A percentile compares a stretch with the other conserved stretches of the same genome.
Conservation (phyloP, 2,888 invertebrate species). For the Trypoxylon attenuatum region DNA sequence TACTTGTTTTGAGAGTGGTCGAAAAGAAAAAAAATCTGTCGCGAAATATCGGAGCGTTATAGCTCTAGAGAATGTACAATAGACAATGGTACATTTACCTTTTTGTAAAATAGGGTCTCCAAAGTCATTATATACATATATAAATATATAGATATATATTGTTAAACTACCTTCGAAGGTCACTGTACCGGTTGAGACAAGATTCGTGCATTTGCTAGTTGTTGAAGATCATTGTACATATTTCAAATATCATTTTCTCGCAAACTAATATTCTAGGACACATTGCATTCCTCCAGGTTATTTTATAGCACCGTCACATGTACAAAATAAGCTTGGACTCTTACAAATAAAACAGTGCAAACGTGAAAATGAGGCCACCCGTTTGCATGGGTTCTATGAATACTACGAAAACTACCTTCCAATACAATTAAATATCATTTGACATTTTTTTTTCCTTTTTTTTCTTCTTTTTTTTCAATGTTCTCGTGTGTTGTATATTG, state of each 20-base stretch:
- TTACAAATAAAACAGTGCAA: slow-evolving; percentile 38
- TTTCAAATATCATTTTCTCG: slow-evolving; percentile 22
- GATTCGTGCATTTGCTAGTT: slow-evolving; percentile 28
- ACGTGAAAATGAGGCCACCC: slow-evolving; percentile 13
- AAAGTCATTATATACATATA: slow-evolving; percentile 16
- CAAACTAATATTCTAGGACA: slow-evolving; percentile 36
- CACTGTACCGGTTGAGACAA: slow-evolving; percentile 19
- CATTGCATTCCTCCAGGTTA: slow-evolving; percentile 48
- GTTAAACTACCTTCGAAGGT: slow-evolving; percentile 12
- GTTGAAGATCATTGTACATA: slow-evolving; percentile 47
- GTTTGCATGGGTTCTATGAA: slow-evolving; percentile 10
- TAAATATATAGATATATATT: slow-evolving; percentile 4
- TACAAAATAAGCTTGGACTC: slow-evolving; percentile 51
- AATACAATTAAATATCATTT: no score
- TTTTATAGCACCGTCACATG: slow-evolving; percentile 54
- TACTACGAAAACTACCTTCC: not conserved
- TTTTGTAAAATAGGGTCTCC: slow-evolving; percentile 29
- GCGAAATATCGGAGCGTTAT: slow-evolving; percentile 3
- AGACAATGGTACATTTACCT: slow-evolving; percentile 27
- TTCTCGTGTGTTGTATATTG: not conserved
- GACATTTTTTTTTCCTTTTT: slow-evolving; percentile 1
- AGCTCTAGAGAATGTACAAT: slow-evolving; percentile 18
- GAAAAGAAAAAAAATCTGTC: not conserved
- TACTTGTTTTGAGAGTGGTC: slow-evolving; percentile 6
- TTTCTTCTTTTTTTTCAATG: slow-evolving; percentile 6